Percentiles rank a stretch among this genome's conserved stretches.
These are phyloP conservation scores for Lepas anatifera DNA, from an alignment of 2,888 invertebrate species.

Conservation along the genomic window DNA sequence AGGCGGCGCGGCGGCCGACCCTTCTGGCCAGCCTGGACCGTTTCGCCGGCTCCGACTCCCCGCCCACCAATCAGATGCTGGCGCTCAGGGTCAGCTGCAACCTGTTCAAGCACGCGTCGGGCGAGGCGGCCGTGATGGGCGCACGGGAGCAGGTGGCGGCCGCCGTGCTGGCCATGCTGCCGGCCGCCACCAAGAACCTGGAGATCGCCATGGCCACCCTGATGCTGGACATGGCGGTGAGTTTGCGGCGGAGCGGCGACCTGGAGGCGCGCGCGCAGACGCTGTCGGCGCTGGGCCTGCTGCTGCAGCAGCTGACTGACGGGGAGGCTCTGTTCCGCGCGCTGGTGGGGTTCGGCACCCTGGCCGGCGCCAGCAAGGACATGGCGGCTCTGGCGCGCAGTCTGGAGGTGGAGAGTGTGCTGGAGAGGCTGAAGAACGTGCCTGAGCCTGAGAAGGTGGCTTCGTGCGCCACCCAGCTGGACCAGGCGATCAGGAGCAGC, in stretches of 20 bases:
- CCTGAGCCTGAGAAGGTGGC: conserved; percentile 30
- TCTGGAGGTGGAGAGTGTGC: conserved; percentile 23
- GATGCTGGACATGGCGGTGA: conserved; percentile 55
- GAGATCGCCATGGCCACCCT: conserved; percentile 62
- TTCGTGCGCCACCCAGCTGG: conserved; percentile 29
- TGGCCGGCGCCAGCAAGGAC: conserved; percentile 36
- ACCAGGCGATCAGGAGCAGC: background rate
- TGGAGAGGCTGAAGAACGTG: conserved; percentile 20
- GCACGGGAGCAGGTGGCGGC: background rate
- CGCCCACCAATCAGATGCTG: conserved; percentile 61
- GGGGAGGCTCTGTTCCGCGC: conserved; percentile 61
- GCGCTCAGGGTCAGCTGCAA: conserved; percentile 67
- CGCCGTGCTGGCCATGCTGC: conserved; percentile 13
- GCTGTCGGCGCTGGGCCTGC: conserved; percentile 42
- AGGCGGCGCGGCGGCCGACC: conserved; percentile 29
- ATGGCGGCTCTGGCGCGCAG: conserved; percentile 20
- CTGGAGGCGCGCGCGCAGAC: conserved; percentile 34
- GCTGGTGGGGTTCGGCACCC: conserved; percentile 63
- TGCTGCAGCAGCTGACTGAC: conserved; percentile 45
- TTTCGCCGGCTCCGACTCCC: conserved; percentile 36
- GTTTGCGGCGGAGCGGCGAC: conserved; percentile 26
- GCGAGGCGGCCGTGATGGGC: background rate
- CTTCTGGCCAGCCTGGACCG: conserved; percentile 37
- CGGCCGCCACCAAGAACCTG: conserved; percentile 40
- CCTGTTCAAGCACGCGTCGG: conserved; percentile 51